Percentiles rank a stretch among this genome's conserved stretches.
Conservation (phyloP, 2,797 vertebrate genomes). For the Helarctos malayanus region DNA sequence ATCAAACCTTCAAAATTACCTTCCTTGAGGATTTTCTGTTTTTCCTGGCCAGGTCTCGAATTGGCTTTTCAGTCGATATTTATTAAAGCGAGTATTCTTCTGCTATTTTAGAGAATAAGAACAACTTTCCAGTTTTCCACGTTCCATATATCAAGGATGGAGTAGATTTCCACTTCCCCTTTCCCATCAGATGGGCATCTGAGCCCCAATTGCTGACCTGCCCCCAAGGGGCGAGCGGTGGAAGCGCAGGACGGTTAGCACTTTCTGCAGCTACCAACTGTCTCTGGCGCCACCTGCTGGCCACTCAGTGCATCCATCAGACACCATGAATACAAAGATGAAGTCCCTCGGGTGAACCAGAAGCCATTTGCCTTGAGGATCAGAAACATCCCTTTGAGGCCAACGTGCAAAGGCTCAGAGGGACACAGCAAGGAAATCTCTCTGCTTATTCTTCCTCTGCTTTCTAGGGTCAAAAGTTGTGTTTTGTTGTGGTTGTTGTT, state of each 20-base stretch:
- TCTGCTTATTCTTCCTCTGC: background rate
- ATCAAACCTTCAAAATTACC: slow-evolving; percentile 21
- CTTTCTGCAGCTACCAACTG: background rate
- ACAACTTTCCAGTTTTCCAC: background rate
- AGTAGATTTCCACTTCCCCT: background rate
- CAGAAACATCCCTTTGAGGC: background rate
- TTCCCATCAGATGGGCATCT: background rate
- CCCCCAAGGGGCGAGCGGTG: background rate
- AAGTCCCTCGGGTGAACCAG: background rate
- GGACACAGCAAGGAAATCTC: background rate
- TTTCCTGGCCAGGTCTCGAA: background rate
- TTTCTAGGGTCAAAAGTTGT: background rate
- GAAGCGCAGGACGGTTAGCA: background rate
- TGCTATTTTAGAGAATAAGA: background rate
- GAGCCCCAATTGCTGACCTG: background rate
- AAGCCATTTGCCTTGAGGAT: background rate
- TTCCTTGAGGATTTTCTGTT: slow-evolving; percentile 1
- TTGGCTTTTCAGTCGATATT: background rate
- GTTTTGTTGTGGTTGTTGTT: background rate
- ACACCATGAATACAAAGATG: background rate
- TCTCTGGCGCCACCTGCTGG: slow-evolving; percentile 74
- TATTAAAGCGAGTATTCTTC: background rate
- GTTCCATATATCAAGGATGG: background rate
- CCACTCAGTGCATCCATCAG: background rate
- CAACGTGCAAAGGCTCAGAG: background rate